Base-by-base conservation (phyloP, 1,140 invertebrate species). In the Diachasmimorpha longicaudata region DNA sequence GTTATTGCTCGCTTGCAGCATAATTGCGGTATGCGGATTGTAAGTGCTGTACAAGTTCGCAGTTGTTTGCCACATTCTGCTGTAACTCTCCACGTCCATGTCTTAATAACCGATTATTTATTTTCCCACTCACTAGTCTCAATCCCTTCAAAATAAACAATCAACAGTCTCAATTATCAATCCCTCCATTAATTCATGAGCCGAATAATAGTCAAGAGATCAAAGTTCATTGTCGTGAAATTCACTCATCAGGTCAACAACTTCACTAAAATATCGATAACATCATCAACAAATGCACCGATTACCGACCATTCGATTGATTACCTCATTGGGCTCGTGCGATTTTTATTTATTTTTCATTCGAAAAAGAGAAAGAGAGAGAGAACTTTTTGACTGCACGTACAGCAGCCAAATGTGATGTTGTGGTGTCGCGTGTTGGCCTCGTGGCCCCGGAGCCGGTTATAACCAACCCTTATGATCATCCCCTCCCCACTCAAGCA, bases 1-100 rank as follows among this genome's bases (percentile, higher is more conserved):
- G 84, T 89, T 89, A 87, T 83, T 88, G 81, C 82, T 87, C 71
- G 84, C 79, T 68, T 83, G 83, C 46, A 88, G 82, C 81, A 88
- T 86, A 78, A 87, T 87, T 79, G 89, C 86, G 78, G 86, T 88
- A 81, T 86, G 83, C 77, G 73, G 37, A 70, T 79, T 77, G 75
- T 79, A 79, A 44, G 76, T 16, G 70, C 58, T 77, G 71, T 78
- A 79, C 46, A 79, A 58, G 66, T 79, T 75, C 37, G 70, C 81
- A 76, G 75, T 79, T 48, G 85, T 81, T 83, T 87, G 85, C 87
- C 87, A 89, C 87, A 87, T 85, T 81, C 81, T 84, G 67, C 79
- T 79, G 75, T 79, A 79, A 77, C 77, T 78, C 78, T 83, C 76
- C 78, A 83, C 81, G 81, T 86, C 79, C 82, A 87, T 84, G 44